Conservation (phyloP, 1,140 invertebrate species). For the Epicauta chinensis region DNA sequence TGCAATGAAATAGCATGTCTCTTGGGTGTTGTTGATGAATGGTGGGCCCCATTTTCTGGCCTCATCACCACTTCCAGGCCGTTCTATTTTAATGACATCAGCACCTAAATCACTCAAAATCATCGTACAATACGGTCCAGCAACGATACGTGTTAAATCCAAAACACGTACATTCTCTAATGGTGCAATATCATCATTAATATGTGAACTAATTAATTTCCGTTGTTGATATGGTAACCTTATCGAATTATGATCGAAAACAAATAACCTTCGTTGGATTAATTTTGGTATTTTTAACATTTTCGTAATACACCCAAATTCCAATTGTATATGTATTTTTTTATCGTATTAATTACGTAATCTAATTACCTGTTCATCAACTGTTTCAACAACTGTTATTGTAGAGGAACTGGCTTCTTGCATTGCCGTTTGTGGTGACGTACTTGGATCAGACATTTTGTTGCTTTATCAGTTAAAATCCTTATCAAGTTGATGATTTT, state of each 20-base stretch:
- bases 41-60: conserved; percentile 90
- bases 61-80: conserved; percentile 79
- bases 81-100: conserved; percentile 88
- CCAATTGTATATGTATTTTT: neutral
- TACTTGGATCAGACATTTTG: conserved; percentile 33
- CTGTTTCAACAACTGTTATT: conserved; percentile 29
- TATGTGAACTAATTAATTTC: neutral
- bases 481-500: too few species aligned
- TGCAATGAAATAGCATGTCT: conserved; percentile 80
- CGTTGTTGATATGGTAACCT: neutral
- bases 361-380: conserved; percentile 32
- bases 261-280: too few species aligned
- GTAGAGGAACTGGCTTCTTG: conserved; percentile 31
- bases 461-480: neutral
- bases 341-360: conserved; percentile 19
- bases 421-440: conserved; percentile 24
- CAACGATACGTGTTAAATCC: conserved; percentile 77
- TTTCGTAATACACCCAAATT: conserved; percentile 4
- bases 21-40: conserved; percentile 62
- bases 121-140: conserved; percentile 88
- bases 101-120: conserved; percentile 90
- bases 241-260: neutral
- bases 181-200: neutral
- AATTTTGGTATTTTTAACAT: neutral
- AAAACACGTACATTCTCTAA: conserved; percentile 46